phyloP scores from a whole-genome alignment of 2,797 vertebrate genomes.

The Pyrrhura leucotis region DNA sequence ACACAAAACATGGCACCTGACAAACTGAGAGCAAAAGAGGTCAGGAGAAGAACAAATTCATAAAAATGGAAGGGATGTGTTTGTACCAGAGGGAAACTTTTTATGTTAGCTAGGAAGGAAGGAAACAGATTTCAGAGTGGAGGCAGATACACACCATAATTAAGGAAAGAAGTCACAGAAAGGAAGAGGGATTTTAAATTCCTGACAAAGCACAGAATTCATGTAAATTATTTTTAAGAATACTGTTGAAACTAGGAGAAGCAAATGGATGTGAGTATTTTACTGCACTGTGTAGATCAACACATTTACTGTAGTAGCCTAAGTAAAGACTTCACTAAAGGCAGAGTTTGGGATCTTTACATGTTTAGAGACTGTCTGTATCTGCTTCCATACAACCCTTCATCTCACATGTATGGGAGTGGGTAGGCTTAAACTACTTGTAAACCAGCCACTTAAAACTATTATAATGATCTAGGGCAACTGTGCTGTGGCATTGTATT shows the following conservation, averaged over 20 bases:
- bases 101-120: background rate
- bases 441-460: background rate
- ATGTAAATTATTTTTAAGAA: conserved; percentile 10
- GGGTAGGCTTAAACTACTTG: background rate
- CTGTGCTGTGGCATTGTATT: background rate
- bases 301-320: background rate
- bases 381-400: background rate
- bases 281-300: background rate
- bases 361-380: background rate
- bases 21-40: background rate
- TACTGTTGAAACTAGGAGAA: background rate
- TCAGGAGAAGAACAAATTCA: background rate
- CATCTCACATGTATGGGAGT: background rate
- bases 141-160: background rate
- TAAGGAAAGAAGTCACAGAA: conserved; percentile 17
- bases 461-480: background rate
- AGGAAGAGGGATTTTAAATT: conserved; percentile 10
- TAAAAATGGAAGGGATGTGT: background rate
- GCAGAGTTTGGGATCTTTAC: background rate
- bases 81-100: background rate
- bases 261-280: background rate
- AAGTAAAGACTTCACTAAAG: background rate
- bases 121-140: conserved; percentile 18
- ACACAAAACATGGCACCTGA: background rate
- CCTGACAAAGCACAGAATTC: background rate